These are phyloP conservation scores for Sinelater perroti DNA, from an alignment of 2,888 invertebrate species.

Conservation along the genomic window DNA sequence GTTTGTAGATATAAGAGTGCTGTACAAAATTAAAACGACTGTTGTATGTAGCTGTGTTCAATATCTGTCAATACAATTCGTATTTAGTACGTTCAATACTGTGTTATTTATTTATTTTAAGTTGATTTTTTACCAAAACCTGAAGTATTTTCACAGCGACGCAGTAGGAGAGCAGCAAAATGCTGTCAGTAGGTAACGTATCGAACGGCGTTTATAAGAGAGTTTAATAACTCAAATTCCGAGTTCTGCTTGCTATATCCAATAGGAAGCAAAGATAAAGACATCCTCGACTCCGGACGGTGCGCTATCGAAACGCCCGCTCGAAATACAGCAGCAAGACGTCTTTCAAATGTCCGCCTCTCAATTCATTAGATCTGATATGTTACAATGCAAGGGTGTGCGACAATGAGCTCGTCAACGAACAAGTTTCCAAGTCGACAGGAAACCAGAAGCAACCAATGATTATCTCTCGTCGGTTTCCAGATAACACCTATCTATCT, in stretches of 20 bases:
- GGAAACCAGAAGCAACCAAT: conserved; percentile 58
- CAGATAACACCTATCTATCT: conserved; percentile 40
- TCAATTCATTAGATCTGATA: conserved; percentile 49
- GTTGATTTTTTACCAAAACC: neutral
- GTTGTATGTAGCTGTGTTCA: conserved; percentile 31
- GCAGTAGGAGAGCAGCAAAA: neutral
- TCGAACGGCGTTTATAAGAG: neutral
- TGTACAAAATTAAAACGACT: conserved; percentile 24
- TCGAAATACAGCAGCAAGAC: conserved; percentile 32
- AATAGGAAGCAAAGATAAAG: conserved; percentile 22
- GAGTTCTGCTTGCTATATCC: conserved; percentile 19
- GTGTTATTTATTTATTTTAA: conserved; percentile 12
- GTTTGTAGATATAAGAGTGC: conserved; percentile 23
- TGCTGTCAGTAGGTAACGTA: neutral
- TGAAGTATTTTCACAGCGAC: neutral
- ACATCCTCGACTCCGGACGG: conserved; percentile 29
- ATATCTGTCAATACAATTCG: conserved; percentile 32
- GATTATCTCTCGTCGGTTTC: conserved; percentile 59
- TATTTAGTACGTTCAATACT: conserved; percentile 28
- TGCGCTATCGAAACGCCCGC: conserved; percentile 38
- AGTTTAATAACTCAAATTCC: conserved; percentile 14
- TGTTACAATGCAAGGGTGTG: conserved; percentile 56
- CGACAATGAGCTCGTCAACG: conserved; percentile 57
- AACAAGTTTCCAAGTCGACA: conserved; percentile 59
- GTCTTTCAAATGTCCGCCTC: conserved; percentile 42